Percentiles rank a stretch among this genome's conserved stretches.
Conservation (phyloP, 1,140 invertebrate species). For the Apis florea region DNA sequence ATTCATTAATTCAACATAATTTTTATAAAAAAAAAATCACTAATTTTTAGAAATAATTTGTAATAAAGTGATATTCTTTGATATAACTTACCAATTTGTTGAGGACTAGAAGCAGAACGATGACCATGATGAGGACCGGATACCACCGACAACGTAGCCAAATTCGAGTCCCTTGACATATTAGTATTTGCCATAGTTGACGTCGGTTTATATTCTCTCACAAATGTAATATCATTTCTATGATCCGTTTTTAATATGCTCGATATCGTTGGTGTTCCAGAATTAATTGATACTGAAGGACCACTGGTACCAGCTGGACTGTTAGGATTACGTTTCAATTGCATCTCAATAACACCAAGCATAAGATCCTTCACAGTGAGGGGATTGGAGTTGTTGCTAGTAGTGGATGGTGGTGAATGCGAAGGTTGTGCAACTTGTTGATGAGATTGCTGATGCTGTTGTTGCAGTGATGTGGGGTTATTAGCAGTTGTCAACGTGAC, state of each 20-base stretch:
- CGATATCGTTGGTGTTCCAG: constrained; percentile 84
- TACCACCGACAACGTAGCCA: constrained; percentile 86
- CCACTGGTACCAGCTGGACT: constrained; percentile 73
- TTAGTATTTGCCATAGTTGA: constrained; percentile 70
- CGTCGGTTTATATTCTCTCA: constrained; percentile 79
- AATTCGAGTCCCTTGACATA: constrained; percentile 80
- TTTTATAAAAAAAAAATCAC: not conserved
- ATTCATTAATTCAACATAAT: not conserved
- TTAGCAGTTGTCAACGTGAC: constrained; percentile 69
- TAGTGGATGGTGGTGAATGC: constrained; percentile 79
- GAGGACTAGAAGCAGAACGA: constrained; percentile 75
- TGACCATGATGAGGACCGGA: constrained; percentile 75
- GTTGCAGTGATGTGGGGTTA: constrained; percentile 57
- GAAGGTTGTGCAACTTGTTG: constrained; percentile 75
- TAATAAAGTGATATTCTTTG: not conserved
- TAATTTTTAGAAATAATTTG: not conserved
- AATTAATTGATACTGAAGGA: constrained; percentile 73
- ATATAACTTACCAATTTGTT: constrained; percentile 73
- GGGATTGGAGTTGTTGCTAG: constrained; percentile 79
- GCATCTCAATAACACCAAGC: constrained; percentile 87
- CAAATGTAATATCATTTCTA: constrained; percentile 81
- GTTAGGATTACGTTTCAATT: constrained; percentile 84
- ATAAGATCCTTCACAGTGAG: constrained; percentile 89
- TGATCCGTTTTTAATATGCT: constrained; percentile 83
- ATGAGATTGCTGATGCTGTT: constrained; percentile 65